Percentiles rank a stretch among this genome's conserved stretches.
Conservation (phyloP, 2,797 vertebrate species). For the Hoplostethus atlanticus region DNA sequence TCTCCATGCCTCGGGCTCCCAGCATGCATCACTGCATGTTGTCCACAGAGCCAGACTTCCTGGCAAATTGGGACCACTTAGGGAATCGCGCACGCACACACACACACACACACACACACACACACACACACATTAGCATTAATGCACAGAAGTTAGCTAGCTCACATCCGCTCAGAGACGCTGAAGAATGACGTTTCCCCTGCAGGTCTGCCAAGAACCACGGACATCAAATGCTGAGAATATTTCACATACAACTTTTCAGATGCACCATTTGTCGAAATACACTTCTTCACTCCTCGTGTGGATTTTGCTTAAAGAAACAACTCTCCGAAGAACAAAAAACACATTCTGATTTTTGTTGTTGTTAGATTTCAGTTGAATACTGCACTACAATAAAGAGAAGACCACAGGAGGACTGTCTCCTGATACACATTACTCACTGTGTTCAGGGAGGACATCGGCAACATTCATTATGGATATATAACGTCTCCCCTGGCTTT, state of each 20-base stretch:
- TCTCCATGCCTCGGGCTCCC: constrained; percentile 71
- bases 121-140: background rate
- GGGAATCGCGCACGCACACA: constrained; percentile 28
- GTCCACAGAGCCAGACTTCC: constrained; percentile 69
- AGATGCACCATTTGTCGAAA: constrained; percentile 12
- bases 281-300: constrained; percentile 11
- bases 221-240: constrained; percentile 33
- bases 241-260: constrained; percentile 44
- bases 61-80: constrained; percentile 56
- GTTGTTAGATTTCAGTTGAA: background rate
- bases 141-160: background rate
- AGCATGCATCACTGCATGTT: constrained; percentile 73
- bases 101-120: constrained; percentile 17
- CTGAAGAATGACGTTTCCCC: constrained; percentile 43
- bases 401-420: constrained; percentile 11
- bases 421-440: constrained; percentile 34
- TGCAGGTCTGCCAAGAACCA: constrained; percentile 1
- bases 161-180: background rate
- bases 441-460: constrained; percentile 38
- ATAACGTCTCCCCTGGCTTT: constrained; percentile 62
- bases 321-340: background rate
- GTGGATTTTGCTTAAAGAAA: background rate
- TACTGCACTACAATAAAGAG: constrained; percentile 19
- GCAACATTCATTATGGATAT: constrained; percentile 55
- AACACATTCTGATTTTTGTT: background rate